A percentile compares a stretch with the other conserved stretches of the same genome.
Conservation (phyloP, 2,113 vertebrate genomes). For the Aviceda subcristata region DNA sequence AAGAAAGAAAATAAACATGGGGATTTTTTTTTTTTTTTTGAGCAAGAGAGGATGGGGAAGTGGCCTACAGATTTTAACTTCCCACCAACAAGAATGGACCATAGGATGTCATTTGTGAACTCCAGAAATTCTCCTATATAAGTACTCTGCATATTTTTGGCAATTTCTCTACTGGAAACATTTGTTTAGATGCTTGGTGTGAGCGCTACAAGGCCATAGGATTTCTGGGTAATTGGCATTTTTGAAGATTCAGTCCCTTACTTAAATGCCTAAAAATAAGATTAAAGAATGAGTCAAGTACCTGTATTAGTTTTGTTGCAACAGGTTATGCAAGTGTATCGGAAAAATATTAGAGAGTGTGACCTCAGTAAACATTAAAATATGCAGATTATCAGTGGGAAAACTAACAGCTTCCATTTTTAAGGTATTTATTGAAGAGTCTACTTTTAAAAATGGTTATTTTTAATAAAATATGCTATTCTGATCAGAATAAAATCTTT, state of each 20-base stretch:
- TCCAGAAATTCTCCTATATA: background rate
- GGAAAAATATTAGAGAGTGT: background rate
- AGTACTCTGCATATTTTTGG: background rate
- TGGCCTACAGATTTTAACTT: background rate
- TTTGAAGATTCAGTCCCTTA: background rate
- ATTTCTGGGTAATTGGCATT: background rate
- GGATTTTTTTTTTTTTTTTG: background rate
- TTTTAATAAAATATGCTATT: background rate
- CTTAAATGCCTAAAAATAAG: background rate
- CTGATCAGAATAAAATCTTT: background rate
- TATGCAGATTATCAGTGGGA: background rate
- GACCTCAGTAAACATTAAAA: background rate
- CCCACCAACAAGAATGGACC: background rate
- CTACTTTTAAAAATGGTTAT: background rate
- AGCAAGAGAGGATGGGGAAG: background rate
- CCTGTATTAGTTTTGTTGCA: background rate
- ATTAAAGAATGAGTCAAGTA: background rate
- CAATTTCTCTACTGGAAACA: background rate
- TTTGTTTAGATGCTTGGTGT: background rate
- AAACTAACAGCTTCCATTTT: background rate
- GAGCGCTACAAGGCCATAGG: background rate
- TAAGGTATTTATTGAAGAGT: background rate
- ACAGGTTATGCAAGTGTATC: background rate
- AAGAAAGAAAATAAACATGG: background rate
- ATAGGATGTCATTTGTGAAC: fast-evolving